A percentile compares a stretch with the other conserved stretches of the same genome.
Evolutionary conservation across 2,888 invertebrate species (phyloP).

Genomic region (Dicroscelio sp.): DNA sequence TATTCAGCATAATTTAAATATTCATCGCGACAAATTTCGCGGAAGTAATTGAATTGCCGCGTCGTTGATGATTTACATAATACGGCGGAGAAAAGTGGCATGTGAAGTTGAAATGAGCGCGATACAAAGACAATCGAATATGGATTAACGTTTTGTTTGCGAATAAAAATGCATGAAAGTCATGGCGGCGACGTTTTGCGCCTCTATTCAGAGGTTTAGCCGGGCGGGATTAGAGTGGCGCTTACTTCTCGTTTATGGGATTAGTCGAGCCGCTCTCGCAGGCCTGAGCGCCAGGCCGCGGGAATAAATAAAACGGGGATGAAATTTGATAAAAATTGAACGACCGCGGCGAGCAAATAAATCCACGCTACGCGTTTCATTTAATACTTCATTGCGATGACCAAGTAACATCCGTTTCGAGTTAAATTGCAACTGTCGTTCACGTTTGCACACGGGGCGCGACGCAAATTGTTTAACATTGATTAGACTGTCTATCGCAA

Average conservation of each 20-base stretch:
- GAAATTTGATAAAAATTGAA: conserved; percentile 61
- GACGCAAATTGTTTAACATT: conserved; percentile 84
- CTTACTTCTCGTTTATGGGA: conserved; percentile 89
- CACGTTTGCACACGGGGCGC: conserved; percentile 69
- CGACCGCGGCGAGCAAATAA: conserved; percentile 63
- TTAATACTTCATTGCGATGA: conserved; percentile 75
- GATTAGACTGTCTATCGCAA: conserved; percentile 82
- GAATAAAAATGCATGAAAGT: conserved; percentile 87
- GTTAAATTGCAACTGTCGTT: conserved; percentile 86
- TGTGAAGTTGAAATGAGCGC: conserved; percentile 53
- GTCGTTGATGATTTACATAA: conserved; percentile 41
- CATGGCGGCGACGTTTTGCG: conserved; percentile 66
- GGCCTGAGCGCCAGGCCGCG: conserved; percentile 83
- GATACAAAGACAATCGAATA: conserved; percentile 70
- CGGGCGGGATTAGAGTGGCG: conserved; percentile 87
- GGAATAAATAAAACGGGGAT: conserved; percentile 50
- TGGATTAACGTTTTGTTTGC: conserved; percentile 66
- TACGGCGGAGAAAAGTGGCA: conserved; percentile 29
- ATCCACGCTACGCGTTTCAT: conserved; percentile 66
- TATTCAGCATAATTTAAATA: conserved; percentile 27
- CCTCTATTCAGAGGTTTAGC: conserved; percentile 79
- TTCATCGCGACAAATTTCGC: conserved; percentile 45
- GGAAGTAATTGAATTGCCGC: conserved; percentile 47
- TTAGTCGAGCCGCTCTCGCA: conserved; percentile 85
- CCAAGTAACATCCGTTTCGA: conserved; percentile 62